These are phyloP conservation scores for Galeopsomyia nigrocyanea DNA, from an alignment of 2,888 invertebrate species.

Conservation along the genomic window DNA sequence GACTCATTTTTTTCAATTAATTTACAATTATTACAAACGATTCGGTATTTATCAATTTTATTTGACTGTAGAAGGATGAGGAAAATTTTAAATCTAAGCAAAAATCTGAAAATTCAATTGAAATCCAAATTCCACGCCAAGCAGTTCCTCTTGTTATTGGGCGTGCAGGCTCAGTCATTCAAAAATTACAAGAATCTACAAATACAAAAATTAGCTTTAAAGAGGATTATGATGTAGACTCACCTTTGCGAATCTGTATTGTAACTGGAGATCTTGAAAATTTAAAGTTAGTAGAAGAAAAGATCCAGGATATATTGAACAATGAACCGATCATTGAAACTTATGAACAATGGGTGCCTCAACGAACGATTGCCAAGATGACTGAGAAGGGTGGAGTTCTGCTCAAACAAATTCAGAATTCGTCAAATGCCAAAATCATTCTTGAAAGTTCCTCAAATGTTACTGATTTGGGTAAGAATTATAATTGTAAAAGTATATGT, in stretches of 20 bases:
- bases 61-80: slow-evolving; percentile 56
- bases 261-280: slow-evolving; percentile 79
- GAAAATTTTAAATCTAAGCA: slow-evolving; percentile 46
- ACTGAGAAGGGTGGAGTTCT: slow-evolving; percentile 83
- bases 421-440: slow-evolving; percentile 81
- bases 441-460: slow-evolving; percentile 67
- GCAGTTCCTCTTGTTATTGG: slow-evolving; percentile 80
- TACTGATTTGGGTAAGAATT: too few relatives aligned
- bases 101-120: slow-evolving; percentile 69
- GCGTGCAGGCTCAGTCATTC: slow-evolving; percentile 82
- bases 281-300: slow-evolving; percentile 79
- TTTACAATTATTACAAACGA: slow-evolving; percentile 1
- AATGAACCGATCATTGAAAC: slow-evolving; percentile 79
- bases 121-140: slow-evolving; percentile 75
- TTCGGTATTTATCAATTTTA: slow-evolving; percentile 18
- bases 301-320: slow-evolving; percentile 78
- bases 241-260: slow-evolving; percentile 75
- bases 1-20: not conserved
- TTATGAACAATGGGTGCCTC: slow-evolving; percentile 78
- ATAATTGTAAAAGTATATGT: not conserved
- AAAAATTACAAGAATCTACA: slow-evolving; percentile 80
- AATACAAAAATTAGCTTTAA: slow-evolving; percentile 74
- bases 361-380: slow-evolving; percentile 78
- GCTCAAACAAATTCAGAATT: slow-evolving; percentile 79
- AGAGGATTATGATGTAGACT: slow-evolving; percentile 70